phyloP scores from a whole-genome alignment of 2,797 vertebrate genomes.

The Spinus pinus region DNA sequence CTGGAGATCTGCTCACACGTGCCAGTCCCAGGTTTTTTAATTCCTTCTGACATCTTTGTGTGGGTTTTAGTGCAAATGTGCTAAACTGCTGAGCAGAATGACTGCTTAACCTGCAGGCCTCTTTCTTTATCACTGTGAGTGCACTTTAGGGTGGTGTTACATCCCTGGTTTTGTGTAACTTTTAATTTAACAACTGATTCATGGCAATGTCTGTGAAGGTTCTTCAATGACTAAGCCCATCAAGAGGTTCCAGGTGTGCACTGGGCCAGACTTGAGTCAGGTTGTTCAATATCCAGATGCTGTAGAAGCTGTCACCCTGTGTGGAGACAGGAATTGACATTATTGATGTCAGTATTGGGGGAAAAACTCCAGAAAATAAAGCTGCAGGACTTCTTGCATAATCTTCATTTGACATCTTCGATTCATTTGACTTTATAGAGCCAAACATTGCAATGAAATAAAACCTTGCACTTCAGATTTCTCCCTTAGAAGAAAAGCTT shows the following conservation, averaged over 20 bases:
- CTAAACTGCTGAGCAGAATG: constrained; percentile 26
- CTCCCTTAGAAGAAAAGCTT: neutral
- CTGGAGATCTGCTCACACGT: neutral
- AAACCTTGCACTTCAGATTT: neutral
- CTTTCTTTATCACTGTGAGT: neutral
- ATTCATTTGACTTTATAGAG: neutral
- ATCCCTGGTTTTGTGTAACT: neutral
- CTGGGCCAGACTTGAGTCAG: neutral
- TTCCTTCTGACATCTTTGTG: constrained; percentile 16
- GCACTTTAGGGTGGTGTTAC: neutral
- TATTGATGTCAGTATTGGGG: neutral
- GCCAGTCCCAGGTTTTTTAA: neutral
- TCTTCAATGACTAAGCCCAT: neutral
- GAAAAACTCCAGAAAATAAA: neutral
- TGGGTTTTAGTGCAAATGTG: neutral
- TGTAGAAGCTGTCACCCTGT: neutral
- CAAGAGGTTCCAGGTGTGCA: neutral
- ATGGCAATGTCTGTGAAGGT: neutral
- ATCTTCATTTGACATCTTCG: neutral
- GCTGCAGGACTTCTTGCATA: neutral
- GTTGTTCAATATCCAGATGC: neutral
- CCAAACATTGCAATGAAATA: neutral
- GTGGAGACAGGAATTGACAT: neutral
- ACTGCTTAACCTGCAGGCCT: neutral
- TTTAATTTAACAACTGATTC: neutral